phyloP scores from a whole-genome alignment of 2,113 vertebrate species.

The Bucco capensis region DNA sequence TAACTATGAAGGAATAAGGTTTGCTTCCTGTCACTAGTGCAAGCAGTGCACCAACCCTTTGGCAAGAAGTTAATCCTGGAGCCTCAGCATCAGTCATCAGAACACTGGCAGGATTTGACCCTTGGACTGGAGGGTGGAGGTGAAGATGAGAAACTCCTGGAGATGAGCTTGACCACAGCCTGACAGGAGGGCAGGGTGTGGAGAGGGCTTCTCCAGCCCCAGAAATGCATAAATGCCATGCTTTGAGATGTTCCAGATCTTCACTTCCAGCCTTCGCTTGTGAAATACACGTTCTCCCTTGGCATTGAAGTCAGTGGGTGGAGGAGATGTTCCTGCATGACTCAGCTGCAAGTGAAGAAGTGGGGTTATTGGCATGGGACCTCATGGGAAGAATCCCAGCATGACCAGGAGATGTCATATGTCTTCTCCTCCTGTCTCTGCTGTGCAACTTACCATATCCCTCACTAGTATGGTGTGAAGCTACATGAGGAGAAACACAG shows the following conservation, averaged over 20 bases:
- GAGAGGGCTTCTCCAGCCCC: not conserved
- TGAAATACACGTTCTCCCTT: not conserved
- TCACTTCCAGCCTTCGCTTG: not conserved
- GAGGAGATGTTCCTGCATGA: not conserved
- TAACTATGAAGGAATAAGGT: not conserved
- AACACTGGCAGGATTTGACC: not conserved
- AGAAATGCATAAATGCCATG: not conserved
- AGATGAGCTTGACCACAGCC: not conserved
- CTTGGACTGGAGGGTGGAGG: not conserved
- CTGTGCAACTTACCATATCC: not conserved
- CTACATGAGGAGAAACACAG: not conserved
- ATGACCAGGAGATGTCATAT: accelerated
- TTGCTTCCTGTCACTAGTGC: not conserved
- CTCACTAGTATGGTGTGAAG: not conserved
- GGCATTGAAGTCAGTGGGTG: not conserved
- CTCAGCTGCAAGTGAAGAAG: not conserved
- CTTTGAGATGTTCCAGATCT: not conserved
- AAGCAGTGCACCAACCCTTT: not conserved
- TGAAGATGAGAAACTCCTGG: not conserved
- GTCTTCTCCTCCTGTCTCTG: not conserved
- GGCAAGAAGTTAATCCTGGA: not conserved
- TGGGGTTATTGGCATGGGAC: not conserved
- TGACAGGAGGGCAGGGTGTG: not conserved
- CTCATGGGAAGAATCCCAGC: not conserved
- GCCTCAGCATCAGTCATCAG: not conserved